Evolutionary conservation across 1,140 invertebrate species (phyloP).

Genomic region (Cherax quadricarinatus): DNA sequence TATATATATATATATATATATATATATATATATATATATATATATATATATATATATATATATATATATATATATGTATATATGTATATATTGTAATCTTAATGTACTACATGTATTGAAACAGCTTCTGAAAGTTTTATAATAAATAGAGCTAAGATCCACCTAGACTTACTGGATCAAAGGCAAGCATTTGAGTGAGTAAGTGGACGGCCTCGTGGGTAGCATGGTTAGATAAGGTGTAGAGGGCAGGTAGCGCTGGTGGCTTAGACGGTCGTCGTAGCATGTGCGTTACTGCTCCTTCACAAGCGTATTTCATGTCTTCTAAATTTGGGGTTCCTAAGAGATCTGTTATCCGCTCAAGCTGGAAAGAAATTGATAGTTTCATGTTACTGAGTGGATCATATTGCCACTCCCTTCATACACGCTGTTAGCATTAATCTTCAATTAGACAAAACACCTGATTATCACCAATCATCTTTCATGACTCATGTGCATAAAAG

Average conservation of each 20-base stretch:
- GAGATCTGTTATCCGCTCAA: slow-evolving; percentile 98
- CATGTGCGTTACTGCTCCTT: slow-evolving; percentile 96
- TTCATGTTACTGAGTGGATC: too few relatives aligned
- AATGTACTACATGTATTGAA: too few relatives aligned
- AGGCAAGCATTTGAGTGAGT: slow-evolving; percentile 97
- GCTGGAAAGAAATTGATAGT: slow-evolving; percentile 74
- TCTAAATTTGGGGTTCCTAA: slow-evolving; percentile 96
- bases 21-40: too few relatives aligned
- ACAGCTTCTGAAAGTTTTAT: too few relatives aligned
- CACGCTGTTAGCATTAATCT: not conserved
- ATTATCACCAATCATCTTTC: too few relatives aligned
- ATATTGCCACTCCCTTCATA: not conserved
- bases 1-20: too few relatives aligned
- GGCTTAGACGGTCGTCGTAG: slow-evolving; percentile 91
- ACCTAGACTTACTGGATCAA: slow-evolving; percentile 91
- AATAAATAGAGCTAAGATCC: not conserved
- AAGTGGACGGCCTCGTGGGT: slow-evolving; percentile 98
- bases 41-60: too few relatives aligned
- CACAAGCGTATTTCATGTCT: slow-evolving; percentile 97
- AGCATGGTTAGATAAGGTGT: slow-evolving; percentile 93
- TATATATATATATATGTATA: too few relatives aligned
- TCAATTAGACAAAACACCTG: too few relatives aligned
- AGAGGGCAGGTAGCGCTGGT: slow-evolving; percentile 91
- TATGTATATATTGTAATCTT: too few relatives aligned
- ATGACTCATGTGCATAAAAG: too few relatives aligned